Base-by-base conservation (phyloP, 2,113 vertebrate genomes). In the Spilogale gracilis region DNA sequence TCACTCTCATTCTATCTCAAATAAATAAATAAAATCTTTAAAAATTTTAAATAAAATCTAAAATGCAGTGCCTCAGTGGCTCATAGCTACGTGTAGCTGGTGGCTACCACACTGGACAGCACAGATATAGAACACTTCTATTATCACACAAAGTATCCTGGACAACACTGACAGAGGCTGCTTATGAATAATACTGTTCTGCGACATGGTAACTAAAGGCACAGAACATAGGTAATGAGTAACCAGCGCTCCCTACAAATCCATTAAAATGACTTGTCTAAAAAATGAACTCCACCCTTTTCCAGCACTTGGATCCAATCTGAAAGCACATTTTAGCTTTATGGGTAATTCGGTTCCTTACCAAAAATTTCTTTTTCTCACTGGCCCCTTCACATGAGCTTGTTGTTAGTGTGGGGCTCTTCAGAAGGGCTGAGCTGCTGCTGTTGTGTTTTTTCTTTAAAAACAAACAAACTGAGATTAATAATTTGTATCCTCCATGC, bases 321-420 rank as follows among this genome's bases (percentile, higher is more conserved):
- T 78, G 92, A 94, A 97, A 92, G 71, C 14, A 97, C 90, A 97
- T 81, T 95, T 97, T 79, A 89, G 63, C n/a, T 96, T 94, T 96
- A 96, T 0, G n/a, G 76, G 45, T 95, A 95, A 95, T 89, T 65
- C 86, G 74, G 85, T 97, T 98, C 90, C 98, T 98, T 98, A 99
- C 98, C 97, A 98, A 97, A 80, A 98, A 97, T 98, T 98, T 98
- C 97, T 99, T 99, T 97, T 99, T 98, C 89, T 99, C 98, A 97
- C 95, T 97, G 96, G 98, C 97, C 98, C 98, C 98, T 97, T 98
- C 97, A 98, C 97, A 98, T 98, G 98, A 98, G 97, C 98, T 98
- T 88, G 97, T 98, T 98, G 98, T 98, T 98, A 98, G 97, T 98
- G 97, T 98, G 94, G 98, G 98, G 96, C 98, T 98, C 96, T 98